Evolutionary conservation across 2,888 invertebrate genomes (phyloP).

Genomic region (Amaurobius ferox): DNA sequence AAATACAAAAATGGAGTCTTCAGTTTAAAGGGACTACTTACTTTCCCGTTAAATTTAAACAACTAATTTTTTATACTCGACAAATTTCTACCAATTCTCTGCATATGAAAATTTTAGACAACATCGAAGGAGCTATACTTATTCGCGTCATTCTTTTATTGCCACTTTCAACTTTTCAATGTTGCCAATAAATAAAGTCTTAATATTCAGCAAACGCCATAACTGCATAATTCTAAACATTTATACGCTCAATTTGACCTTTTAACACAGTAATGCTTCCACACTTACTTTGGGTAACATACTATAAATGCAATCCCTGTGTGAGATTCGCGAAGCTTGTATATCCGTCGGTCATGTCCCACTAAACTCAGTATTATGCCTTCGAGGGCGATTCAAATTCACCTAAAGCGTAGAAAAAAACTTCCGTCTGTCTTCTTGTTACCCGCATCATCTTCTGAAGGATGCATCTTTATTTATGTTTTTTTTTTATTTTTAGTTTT

Average conservation of each 20-base stretch:
- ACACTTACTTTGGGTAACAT: background rate
- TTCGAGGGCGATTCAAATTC: background rate
- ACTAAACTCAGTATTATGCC: slow-evolving; percentile 15
- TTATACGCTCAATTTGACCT: slow-evolving; percentile 11
- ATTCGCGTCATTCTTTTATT: too few relatives aligned
- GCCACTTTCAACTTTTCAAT: too few relatives aligned
- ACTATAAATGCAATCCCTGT: slow-evolving; percentile 13
- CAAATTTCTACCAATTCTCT: too few relatives aligned
- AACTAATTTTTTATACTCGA: too few relatives aligned
- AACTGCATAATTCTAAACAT: too few relatives aligned
- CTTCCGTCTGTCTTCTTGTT: slow-evolving; percentile 6
- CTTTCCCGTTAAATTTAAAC: too few relatives aligned
- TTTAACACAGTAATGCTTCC: background rate
- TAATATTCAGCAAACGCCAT: too few relatives aligned
- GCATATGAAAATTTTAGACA: too few relatives aligned
- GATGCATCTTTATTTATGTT: background rate
- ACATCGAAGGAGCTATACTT: too few relatives aligned
- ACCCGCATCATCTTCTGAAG: background rate
- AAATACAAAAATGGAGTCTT: too few relatives aligned
- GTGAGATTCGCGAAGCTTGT: background rate
- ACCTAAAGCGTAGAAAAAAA: slow-evolving; percentile 5
- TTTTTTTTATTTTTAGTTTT: background rate
- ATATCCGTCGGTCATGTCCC: slow-evolving; percentile 23
- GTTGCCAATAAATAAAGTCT: too few relatives aligned
- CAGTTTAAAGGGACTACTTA: too few relatives aligned